phyloP scores from a whole-genome alignment of 1,140 invertebrate species.

The Zaprionus tsacasi region DNA sequence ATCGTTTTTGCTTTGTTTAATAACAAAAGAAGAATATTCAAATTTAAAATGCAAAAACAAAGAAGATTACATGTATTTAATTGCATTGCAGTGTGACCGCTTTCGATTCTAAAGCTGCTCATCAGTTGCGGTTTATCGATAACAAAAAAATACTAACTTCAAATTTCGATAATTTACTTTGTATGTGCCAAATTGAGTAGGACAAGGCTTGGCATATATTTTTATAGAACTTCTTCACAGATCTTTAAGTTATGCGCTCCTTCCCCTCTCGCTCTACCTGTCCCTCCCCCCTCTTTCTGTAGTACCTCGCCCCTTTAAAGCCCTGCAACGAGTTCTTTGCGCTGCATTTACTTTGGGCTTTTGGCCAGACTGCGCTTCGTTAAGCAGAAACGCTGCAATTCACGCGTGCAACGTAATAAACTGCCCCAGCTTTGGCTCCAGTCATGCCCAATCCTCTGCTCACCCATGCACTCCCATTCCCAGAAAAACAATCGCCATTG shows the following conservation, averaged over 20 bases:
- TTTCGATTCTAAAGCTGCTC: too few species aligned
- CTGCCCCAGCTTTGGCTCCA: conserved; percentile 21
- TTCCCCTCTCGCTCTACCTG: not conserved
- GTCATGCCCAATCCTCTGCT: not conserved
- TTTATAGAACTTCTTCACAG: not conserved
- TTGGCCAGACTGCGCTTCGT: conserved; percentile 56
- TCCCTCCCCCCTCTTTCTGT: too few species aligned
- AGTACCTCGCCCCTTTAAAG: not conserved
- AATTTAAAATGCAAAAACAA: too few species aligned
- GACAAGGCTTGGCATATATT: too few species aligned
- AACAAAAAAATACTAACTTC: too few species aligned
- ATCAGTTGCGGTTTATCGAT: too few species aligned
- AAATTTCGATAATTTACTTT: too few species aligned
- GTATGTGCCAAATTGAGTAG: too few species aligned
- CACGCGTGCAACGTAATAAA: conserved; percentile 77
- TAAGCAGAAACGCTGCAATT: conserved; percentile 70
- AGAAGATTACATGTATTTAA: too few species aligned
- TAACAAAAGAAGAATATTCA: too few species aligned
- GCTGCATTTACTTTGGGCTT: conserved; percentile 39
- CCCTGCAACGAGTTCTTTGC: not conserved
- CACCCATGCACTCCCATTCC: not conserved
- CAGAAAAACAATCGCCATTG: not conserved
- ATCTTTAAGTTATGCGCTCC: not conserved
- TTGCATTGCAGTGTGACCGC: too few species aligned
- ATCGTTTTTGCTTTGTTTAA: too few species aligned